phyloP scores from a whole-genome alignment of 2,888 invertebrate species.

The Achlya flavicornis region DNA sequence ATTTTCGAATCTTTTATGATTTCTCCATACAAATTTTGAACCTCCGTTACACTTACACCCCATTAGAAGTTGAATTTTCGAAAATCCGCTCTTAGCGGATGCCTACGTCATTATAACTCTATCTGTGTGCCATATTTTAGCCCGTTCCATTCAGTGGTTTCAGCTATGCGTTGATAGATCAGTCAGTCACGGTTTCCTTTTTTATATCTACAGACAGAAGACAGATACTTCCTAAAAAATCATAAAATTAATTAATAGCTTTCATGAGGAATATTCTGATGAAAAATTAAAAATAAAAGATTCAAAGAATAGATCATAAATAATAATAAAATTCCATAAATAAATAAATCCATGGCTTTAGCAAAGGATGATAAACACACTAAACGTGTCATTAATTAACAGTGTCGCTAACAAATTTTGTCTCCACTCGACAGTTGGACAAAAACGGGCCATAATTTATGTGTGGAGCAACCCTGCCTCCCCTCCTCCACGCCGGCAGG shows the following conservation, averaged over 20 bases:
- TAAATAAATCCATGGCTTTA: slow-evolving; percentile 4
- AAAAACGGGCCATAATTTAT: slow-evolving; percentile 77
- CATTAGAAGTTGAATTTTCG: too few relatives aligned
- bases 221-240: not conserved
- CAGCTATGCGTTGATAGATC: too few relatives aligned
- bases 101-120: too few relatives aligned
- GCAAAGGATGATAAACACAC: slow-evolving; percentile 45
- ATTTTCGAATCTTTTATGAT: too few relatives aligned
- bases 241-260: not conserved
- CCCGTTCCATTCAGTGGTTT: too few relatives aligned
- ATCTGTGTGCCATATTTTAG: too few relatives aligned
- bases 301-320: not conserved
- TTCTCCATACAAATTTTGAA: too few relatives aligned
- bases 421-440: slow-evolving; percentile 68
- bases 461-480: slow-evolving; percentile 63
- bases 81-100: too few relatives aligned
- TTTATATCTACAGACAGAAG: too few relatives aligned
- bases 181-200: too few relatives aligned
- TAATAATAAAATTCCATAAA: slow-evolving; percentile 2
- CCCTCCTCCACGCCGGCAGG: slow-evolving; percentile 65
- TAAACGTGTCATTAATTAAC: slow-evolving; percentile 72
- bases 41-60: too few relatives aligned
- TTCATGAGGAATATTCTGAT: not conserved
- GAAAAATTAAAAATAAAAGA: not conserved
- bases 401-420: slow-evolving; percentile 75